A percentile compares a stretch with the other conserved stretches of the same genome.
These are phyloP conservation scores for Cirrhinus molitorella DNA, from an alignment of 2,797 vertebrate species.

Conservation along the genomic window DNA sequence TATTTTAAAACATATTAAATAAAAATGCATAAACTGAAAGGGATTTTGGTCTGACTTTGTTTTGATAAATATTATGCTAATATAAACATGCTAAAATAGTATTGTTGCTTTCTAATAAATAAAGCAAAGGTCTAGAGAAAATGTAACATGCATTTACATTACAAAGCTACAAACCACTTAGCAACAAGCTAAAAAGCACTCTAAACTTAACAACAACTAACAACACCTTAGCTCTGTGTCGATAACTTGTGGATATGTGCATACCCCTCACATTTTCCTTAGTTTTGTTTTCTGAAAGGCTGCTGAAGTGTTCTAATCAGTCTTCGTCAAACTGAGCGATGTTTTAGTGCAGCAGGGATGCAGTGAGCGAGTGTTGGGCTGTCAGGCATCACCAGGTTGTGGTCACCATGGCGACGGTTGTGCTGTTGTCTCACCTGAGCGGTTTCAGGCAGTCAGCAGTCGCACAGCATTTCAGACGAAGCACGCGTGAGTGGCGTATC, in stretches of 20 bases:
- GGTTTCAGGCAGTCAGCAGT: constrained; percentile 58
- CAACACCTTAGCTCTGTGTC: background rate
- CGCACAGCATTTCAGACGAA: constrained; percentile 33
- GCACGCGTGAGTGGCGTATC: constrained; percentile 32
- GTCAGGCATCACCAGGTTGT: constrained; percentile 49
- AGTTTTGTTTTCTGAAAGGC: constrained; percentile 21
- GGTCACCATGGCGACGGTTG: constrained; percentile 69
- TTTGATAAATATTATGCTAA: background rate
- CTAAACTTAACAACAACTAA: background rate
- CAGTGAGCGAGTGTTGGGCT: constrained; percentile 37
- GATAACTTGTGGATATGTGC: background rate
- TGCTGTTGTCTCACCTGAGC: constrained; percentile 69
- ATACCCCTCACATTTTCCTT: background rate
- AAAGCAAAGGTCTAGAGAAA: background rate
- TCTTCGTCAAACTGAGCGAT: constrained; percentile 36
- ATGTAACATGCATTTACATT: background rate
- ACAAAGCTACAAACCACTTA: background rate
- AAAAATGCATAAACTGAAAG: too few species aligned
- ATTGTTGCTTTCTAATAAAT: background rate
- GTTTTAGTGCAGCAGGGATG: constrained; percentile 32
- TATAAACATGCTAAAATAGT: background rate
- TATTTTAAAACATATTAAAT: too few species aligned
- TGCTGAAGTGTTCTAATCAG: constrained; percentile 27
- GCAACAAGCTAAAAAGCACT: background rate
- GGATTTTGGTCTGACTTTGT: too few species aligned